phyloP scores from a whole-genome alignment of 2,888 invertebrate genomes.

The Cryptus viduatorius region DNA sequence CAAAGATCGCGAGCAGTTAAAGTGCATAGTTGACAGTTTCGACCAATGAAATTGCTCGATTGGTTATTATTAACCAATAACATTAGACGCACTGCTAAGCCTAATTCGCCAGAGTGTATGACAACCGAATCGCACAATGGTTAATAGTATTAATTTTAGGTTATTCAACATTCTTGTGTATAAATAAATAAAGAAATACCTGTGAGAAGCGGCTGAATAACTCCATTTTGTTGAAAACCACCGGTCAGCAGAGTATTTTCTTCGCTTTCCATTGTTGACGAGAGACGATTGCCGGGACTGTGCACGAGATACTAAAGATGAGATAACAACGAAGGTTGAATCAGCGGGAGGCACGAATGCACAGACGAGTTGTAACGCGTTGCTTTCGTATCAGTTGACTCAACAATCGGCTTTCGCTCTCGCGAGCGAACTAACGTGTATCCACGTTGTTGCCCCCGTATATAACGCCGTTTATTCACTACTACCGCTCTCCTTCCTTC shows the following conservation, averaged over 20 bases:
- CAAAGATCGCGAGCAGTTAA: background rate
- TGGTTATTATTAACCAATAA: background rate
- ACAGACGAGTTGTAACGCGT: background rate
- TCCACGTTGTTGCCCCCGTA: constrained; percentile 49
- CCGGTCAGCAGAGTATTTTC: constrained; percentile 73
- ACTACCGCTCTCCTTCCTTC: constrained; percentile 7
- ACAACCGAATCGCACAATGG: background rate
- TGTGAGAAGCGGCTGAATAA: constrained; percentile 95
- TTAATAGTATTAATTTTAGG: constrained; percentile 43
- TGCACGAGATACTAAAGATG: background rate
- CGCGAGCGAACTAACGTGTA: constrained; percentile 66
- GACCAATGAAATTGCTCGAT: constrained; percentile 8
- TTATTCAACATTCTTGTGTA: constrained; percentile 20
- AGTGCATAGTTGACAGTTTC: background rate
- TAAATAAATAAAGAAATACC: constrained; percentile 86
- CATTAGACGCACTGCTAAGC: background rate
- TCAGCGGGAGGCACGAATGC: constrained; percentile 33
- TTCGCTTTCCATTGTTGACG: constrained; percentile 61
- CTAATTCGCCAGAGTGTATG: constrained; percentile 9
- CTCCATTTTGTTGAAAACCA: constrained; percentile 90
- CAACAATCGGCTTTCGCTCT: constrained; percentile 59
- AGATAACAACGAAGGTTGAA: constrained; percentile 42
- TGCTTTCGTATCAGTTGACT: background rate
- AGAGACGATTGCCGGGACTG: constrained; percentile 6
- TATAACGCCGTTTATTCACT: constrained; percentile 29